Evolutionary conservation across 2,888 invertebrate species (phyloP).

Genomic region (Chalcis sispes): DNA sequence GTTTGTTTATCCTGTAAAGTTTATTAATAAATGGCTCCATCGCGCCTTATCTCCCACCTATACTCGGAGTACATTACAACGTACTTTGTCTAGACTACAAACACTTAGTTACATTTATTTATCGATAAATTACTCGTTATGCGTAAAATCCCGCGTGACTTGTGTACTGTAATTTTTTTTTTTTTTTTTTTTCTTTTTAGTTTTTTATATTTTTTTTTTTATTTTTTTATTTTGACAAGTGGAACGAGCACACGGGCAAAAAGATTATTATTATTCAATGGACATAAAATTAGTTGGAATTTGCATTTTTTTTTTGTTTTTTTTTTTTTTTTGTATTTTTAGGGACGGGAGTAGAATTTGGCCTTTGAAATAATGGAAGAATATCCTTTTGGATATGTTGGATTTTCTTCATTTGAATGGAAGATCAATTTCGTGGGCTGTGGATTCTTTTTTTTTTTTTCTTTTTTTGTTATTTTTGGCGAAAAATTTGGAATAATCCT

Average conservation of each 20-base stretch:
- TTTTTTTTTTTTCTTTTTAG: background rate
- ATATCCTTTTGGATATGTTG: constrained; percentile 6
- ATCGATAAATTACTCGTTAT: constrained; percentile 70
- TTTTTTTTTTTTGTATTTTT: constrained; percentile 33
- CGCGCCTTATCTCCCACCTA: constrained; percentile 63
- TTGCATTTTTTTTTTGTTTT: constrained; percentile 30
- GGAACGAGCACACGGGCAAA: constrained; percentile 49
- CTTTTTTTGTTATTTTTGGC: constrained; percentile 28
- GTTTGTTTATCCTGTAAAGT: constrained; percentile 67
- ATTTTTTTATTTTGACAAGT: constrained; percentile 34
- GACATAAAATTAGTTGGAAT: constrained; percentile 15
- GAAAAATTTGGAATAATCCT: constrained; percentile 8
- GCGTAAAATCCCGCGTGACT: constrained; percentile 51
- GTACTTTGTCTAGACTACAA: constrained; percentile 74
- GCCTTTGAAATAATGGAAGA: constrained; percentile 45
- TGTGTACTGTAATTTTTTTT: constrained; percentile 1
- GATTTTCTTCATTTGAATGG: constrained; percentile 34
- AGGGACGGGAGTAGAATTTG: constrained; percentile 4
- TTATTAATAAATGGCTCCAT: constrained; percentile 70
- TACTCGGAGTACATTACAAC: constrained; percentile 70
- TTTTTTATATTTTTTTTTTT: background rate
- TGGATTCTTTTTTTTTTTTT: too few species aligned
- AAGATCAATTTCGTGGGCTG: constrained; percentile 33
- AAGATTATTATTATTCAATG: too few species aligned
- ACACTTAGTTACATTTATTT: constrained; percentile 75